phyloP scores from a whole-genome alignment of 2,113 vertebrate genomes.

The Ariopsis seemanni region DNA sequence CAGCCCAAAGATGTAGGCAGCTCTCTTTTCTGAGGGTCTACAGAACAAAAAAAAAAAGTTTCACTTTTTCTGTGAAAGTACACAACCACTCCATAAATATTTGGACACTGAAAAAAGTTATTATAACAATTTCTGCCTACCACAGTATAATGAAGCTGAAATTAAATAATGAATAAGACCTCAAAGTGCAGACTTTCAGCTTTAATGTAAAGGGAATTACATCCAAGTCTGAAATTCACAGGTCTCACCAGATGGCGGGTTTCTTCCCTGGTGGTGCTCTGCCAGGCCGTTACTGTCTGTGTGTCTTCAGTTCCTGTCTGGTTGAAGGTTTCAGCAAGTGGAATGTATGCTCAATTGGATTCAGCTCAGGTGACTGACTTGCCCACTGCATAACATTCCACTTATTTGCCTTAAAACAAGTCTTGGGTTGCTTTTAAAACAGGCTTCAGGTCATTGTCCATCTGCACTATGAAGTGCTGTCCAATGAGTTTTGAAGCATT shows the following conservation, averaged over 20 bases:
- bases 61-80: neutral
- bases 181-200: neutral
- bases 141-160: neutral
- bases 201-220: neutral
- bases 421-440: too few relatives aligned
- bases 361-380: neutral
- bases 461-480: neutral
- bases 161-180: neutral
- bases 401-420: neutral
- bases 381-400: neutral
- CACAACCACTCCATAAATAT: neutral
- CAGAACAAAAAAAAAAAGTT: conserved; percentile 17
- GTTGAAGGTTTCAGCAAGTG: too few relatives aligned
- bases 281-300: too few relatives aligned
- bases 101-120: neutral
- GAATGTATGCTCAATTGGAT: too few relatives aligned
- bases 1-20: conserved; percentile 54
- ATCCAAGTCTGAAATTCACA: neutral
- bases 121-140: neutral
- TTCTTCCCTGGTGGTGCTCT: too few relatives aligned
- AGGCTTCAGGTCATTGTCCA: neutral
- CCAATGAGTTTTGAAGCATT: neutral
- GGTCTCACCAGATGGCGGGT: neutral
- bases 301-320: too few relatives aligned
- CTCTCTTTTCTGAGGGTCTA: conserved; percentile 65